phyloP scores from a whole-genome alignment of 2,797 vertebrate genomes.

The Trachops cirrhosus region DNA sequence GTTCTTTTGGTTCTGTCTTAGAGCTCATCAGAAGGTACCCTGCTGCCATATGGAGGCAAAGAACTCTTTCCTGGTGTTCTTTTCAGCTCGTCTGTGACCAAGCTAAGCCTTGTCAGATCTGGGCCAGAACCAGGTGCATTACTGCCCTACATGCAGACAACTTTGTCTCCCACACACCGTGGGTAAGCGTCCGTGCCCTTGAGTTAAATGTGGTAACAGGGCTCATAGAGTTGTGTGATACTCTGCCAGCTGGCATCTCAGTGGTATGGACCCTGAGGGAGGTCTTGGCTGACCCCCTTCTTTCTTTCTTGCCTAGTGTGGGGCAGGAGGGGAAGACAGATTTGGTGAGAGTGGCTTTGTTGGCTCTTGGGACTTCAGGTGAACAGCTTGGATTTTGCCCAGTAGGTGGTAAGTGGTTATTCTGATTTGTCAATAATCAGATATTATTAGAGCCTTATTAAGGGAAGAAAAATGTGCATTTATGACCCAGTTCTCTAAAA shows the following conservation, averaged over 20 bases:
- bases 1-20: neutral
- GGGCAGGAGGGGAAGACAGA: too few relatives aligned
- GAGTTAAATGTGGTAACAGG: neutral
- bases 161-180: neutral
- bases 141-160: neutral
- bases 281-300: neutral
- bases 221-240: neutral
- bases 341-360: too few relatives aligned
- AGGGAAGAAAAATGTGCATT: neutral
- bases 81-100: neutral
- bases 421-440: neutral
- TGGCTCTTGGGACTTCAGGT: neutral
- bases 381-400: neutral
- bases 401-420: neutral
- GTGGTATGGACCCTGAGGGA: neutral
- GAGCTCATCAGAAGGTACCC: neutral
- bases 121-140: neutral
- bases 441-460: neutral
- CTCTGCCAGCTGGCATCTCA: neutral
- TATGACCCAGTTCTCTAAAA: neutral
- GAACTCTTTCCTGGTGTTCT: neutral
- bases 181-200: too few relatives aligned
- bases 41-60: neutral
- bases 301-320: neutral
- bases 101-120: neutral